A percentile compares a stretch with the other conserved stretches of the same genome.
phyloP scores from a whole-genome alignment of 2,888 invertebrate genomes.

The Pristionchus entomophagus region DNA sequence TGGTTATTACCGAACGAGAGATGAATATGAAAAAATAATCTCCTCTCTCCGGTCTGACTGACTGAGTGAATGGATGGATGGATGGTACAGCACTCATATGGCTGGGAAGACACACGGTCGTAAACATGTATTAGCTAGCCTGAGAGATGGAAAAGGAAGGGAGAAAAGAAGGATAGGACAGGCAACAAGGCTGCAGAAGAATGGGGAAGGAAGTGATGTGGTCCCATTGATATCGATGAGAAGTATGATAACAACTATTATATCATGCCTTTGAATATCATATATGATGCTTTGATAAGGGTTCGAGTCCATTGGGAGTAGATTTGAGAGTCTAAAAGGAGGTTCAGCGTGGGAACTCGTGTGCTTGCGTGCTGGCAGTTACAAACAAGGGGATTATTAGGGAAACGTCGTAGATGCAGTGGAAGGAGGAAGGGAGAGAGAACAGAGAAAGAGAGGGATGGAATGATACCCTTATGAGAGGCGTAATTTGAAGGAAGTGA shows the following conservation, averaged over 20 bases:
- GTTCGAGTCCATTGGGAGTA: too few relatives aligned
- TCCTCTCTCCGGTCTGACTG: not conserved
- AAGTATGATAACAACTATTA: too few relatives aligned
- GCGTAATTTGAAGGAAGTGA: constrained; percentile 9
- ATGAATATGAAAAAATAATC: not conserved
- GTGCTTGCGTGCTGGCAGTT: not conserved
- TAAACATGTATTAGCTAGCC: constrained; percentile 38
- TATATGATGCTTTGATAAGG: too few relatives aligned
- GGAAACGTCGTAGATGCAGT: not conserved
- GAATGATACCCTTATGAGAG: not conserved
- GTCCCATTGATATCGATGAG: too few relatives aligned
- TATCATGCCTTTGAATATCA: too few relatives aligned
- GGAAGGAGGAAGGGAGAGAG: not conserved
- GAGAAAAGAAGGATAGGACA: not conserved
- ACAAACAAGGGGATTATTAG: constrained; percentile 22
- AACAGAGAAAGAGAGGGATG: not conserved
- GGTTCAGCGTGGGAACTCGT: not conserved
- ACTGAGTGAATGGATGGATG: not conserved
- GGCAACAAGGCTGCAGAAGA: too few relatives aligned
- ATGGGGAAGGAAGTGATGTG: too few relatives aligned
- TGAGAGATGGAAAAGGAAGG: not conserved
- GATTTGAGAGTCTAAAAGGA: not conserved
- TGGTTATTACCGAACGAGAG: not conserved
- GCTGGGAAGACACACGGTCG: not conserved
- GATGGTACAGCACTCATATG: not conserved